phyloP scores from a whole-genome alignment of 2,113 vertebrate species.

The Notarius quadriscutis region DNA sequence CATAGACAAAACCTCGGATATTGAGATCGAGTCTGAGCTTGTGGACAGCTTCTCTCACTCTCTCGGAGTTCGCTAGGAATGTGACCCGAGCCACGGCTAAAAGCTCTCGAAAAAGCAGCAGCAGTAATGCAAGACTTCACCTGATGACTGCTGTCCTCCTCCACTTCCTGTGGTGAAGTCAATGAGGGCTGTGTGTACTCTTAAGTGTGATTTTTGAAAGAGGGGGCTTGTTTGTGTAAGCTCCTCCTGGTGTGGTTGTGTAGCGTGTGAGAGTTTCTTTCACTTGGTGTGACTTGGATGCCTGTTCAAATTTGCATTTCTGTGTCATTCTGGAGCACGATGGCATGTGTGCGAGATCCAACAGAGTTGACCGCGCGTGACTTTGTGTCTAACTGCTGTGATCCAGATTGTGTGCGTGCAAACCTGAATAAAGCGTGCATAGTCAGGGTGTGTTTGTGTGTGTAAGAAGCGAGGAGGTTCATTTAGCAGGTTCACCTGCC shows the following conservation, averaged over 20 bases:
- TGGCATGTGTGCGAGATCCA: slow-evolving; percentile 10
- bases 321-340: slow-evolving; percentile 25
- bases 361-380: slow-evolving; percentile 12
- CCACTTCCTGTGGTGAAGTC: slow-evolving; percentile 33
- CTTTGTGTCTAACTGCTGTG: slow-evolving; percentile 35
- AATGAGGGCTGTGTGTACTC: slow-evolving; percentile 34
- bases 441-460: neutral
- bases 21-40: slow-evolving; percentile 49
- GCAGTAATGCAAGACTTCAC: slow-evolving; percentile 27
- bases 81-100: slow-evolving; percentile 22
- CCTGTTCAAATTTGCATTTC: slow-evolving; percentile 3
- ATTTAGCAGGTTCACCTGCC: slow-evolving; percentile 48
- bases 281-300: neutral
- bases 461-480: neutral
- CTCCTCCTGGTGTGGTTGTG: slow-evolving; percentile 31
- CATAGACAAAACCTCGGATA: slow-evolving; percentile 36
- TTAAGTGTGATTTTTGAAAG: neutral
- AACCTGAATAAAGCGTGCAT: neutral
- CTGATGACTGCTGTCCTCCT: slow-evolving; percentile 35
- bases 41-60: slow-evolving; percentile 43
- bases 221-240: neutral
- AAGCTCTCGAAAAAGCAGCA: slow-evolving; percentile 30
- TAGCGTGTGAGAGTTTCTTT: slow-evolving; percentile 16
- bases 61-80: slow-evolving; percentile 41
- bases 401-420: slow-evolving; percentile 17